Conservation (phyloP, 2,113 vertebrate genomes). For the Pseudopipra pipra region DNA sequence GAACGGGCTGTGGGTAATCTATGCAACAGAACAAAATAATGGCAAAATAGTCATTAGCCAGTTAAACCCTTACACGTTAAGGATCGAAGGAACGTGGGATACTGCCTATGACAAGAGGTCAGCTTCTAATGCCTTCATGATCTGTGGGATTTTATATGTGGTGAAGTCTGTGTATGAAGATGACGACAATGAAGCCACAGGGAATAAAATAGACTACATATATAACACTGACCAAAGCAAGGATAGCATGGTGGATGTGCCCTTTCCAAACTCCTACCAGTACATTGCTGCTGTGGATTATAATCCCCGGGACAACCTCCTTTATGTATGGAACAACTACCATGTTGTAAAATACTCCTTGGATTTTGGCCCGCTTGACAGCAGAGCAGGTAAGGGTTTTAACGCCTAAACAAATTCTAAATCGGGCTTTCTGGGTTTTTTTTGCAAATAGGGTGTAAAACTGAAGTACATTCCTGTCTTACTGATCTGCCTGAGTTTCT, state of each 20-base stretch:
- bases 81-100: constrained; percentile 97
- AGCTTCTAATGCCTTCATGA: constrained; percentile 99
- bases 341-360: constrained; percentile 96
- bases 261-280: constrained; percentile 98
- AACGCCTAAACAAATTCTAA: not conserved
- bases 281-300: constrained; percentile 99
- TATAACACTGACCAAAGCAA: constrained; percentile 97
- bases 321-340: constrained; percentile 99
- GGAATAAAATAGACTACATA: constrained; percentile 98
- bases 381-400: constrained; percentile 85
- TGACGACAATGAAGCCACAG: constrained; percentile 96
- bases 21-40: constrained; percentile 98
- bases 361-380: constrained; percentile 93
- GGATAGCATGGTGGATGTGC: constrained; percentile 92
- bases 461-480: not conserved
- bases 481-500: not conserved
- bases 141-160: constrained; percentile 96
- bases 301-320: constrained; percentile 95
- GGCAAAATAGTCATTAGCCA: constrained; percentile 97
- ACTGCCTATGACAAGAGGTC: constrained; percentile 97
- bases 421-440: not conserved
- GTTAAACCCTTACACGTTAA: constrained; percentile 93
- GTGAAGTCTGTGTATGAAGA: constrained; percentile 97
- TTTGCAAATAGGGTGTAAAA: not conserved
- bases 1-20: constrained; percentile 98